These are phyloP conservation scores for Chrosomus eos DNA, from an alignment of 2,797 vertebrate species.

Conservation along the genomic window DNA sequence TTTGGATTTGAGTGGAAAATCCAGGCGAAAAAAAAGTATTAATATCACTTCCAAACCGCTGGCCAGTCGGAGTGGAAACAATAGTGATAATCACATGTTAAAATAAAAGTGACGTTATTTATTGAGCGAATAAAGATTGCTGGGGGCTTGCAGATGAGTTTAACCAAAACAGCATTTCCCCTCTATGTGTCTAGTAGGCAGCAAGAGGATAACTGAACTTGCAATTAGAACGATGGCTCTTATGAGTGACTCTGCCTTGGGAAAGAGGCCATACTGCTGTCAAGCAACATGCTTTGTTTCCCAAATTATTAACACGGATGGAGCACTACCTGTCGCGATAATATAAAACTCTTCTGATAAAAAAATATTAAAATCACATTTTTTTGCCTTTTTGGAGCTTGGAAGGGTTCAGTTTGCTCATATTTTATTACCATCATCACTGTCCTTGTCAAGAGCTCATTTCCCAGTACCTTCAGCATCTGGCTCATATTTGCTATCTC, in stretches of 20 bases:
- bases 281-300: slow-evolving; percentile 28
- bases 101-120: slow-evolving; percentile 42
- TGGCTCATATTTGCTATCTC: too few relatives aligned
- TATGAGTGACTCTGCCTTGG: slow-evolving; percentile 60
- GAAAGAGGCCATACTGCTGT: slow-evolving; percentile 51
- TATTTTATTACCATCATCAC: too few relatives aligned
- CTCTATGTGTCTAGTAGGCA: slow-evolving; percentile 59
- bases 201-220: slow-evolving; percentile 59
- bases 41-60: slow-evolving; percentile 1
- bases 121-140: slow-evolving; percentile 22
- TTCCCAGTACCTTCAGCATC: too few relatives aligned
- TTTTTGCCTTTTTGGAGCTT: too few relatives aligned
- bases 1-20: slow-evolving; percentile 14
- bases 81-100: background rate
- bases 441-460: too few relatives aligned
- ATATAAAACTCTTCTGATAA: too few relatives aligned
- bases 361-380: too few relatives aligned
- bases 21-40: background rate
- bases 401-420: too few relatives aligned
- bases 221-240: slow-evolving; percentile 65
- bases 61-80: slow-evolving; percentile 10
- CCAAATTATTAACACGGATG: too few relatives aligned
- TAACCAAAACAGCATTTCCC: slow-evolving; percentile 50
- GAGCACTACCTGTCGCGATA: too few relatives aligned
- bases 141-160: slow-evolving; percentile 18